Conservation (phyloP, 2,113 vertebrate species). For the Takifugu bimaculatus region DNA sequence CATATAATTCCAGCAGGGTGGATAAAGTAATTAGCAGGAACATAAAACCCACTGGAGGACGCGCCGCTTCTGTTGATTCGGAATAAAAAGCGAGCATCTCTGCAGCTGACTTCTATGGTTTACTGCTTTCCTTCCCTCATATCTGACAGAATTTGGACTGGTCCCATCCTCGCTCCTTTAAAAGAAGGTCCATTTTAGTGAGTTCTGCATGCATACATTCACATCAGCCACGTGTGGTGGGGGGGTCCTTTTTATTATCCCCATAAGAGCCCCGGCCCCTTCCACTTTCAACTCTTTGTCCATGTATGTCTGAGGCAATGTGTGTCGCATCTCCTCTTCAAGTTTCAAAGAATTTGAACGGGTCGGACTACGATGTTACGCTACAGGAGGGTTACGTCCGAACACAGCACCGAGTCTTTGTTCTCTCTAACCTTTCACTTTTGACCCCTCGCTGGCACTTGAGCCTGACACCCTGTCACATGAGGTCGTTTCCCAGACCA, state of each 20-base stretch:
- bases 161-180: conserved; percentile 59
- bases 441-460: conserved; percentile 11
- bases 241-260: conserved; percentile 6
- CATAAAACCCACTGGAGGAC: background rate
- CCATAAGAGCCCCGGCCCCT: conserved; percentile 22
- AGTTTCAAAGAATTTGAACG: background rate
- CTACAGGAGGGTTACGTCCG: no score
- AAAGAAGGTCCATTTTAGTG: conserved; percentile 74
- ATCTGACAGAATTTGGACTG: conserved; percentile 69
- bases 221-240: conserved; percentile 18
- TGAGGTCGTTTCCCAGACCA: conserved; percentile 11
- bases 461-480: conserved; percentile 13
- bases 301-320: conserved; percentile 37
- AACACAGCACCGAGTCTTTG: background rate
- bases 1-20: background rate
- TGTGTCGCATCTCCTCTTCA: conserved; percentile 10
- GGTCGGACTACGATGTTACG: no score
- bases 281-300: conserved; percentile 10
- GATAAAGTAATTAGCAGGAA: background rate
- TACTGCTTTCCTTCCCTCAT: conserved; percentile 36
- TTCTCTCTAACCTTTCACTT: conserved; percentile 6
- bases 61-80: no score
- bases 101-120: background rate
- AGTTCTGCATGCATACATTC: conserved; percentile 64
- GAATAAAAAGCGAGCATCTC: background rate